A percentile compares a stretch with the other conserved stretches of the same genome.
Conservation (phyloP, 2,113 vertebrate species). For the Solea solea region DNA sequence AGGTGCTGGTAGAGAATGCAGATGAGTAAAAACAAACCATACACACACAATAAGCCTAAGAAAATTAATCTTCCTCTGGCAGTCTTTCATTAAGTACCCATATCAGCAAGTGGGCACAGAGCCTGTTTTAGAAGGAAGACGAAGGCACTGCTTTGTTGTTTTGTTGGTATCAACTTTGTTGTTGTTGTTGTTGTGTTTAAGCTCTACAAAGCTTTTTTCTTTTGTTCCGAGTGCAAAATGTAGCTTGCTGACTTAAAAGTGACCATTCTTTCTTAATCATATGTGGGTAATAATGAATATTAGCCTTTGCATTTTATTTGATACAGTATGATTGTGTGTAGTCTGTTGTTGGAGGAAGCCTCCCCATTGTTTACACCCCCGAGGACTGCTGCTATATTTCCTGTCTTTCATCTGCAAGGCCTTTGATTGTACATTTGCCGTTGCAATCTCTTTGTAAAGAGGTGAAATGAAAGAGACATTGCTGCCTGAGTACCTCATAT, state of each 20-base stretch:
- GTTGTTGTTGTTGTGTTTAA: conserved; percentile 1
- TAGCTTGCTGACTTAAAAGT: neutral
- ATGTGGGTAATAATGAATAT: neutral
- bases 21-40: neutral
- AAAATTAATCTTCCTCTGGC: conserved; percentile 9
- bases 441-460: conserved; percentile 6
- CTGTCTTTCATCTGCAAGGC: conserved; percentile 73
- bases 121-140: conserved; percentile 8
- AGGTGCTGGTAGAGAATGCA: conserved; percentile 6
- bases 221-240: conserved; percentile 1
- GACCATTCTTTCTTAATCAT: neutral
- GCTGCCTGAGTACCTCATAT: conserved; percentile 30
- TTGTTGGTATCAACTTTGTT: conserved; percentile 8
- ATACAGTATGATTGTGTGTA: neutral
- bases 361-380: conserved; percentile 14
- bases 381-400: conserved; percentile 60
- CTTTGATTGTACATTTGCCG: conserved; percentile 52
- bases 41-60: neutral
- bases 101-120: conserved; percentile 11
- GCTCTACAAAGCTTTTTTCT: neutral
- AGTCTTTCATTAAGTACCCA: conserved; percentile 2
- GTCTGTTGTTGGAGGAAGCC: conserved; percentile 46
- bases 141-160: conserved; percentile 12
- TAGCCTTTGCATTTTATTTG: conserved; percentile 2
- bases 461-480: conserved; percentile 25